Conservation (phyloP, 53 echinoderm and acorn worm genomes). For the Hippasteria phrygiana region DNA sequence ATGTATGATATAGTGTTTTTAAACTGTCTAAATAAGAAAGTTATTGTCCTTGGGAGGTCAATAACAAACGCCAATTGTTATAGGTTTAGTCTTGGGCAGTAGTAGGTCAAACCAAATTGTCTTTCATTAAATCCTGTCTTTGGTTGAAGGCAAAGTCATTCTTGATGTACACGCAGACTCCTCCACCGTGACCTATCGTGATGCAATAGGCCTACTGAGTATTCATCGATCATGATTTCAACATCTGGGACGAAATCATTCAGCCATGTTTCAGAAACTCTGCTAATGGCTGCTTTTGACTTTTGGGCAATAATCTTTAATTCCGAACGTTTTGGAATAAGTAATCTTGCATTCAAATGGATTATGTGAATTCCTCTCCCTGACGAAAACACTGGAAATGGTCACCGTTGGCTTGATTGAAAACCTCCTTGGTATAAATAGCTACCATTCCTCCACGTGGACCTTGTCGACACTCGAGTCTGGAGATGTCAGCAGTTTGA, state of each 20-base stretch:
- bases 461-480: neutral
- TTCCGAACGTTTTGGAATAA: slow-evolving; percentile 58
- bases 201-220: slow-evolving; percentile 21
- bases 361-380: slow-evolving; percentile 32
- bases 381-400: neutral
- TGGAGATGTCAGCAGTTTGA: neutral
- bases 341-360: slow-evolving; percentile 37
- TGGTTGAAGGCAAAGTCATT: slow-evolving; percentile 30
- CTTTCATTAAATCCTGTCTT: slow-evolving; percentile 24
- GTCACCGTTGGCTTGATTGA: neutral
- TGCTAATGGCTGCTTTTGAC: slow-evolving; percentile 53
- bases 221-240: slow-evolving; percentile 42
- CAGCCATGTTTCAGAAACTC: slow-evolving; percentile 70
- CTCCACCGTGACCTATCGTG: slow-evolving; percentile 36
- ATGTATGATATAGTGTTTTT: slow-evolving; percentile 27
- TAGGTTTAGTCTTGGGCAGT: slow-evolving; percentile 38
- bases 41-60: slow-evolving; percentile 46
- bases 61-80: slow-evolving; percentile 34
- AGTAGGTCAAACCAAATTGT: slow-evolving; percentile 41
- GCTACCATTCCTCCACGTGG: neutral
- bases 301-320: slow-evolving; percentile 38
- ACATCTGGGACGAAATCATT: slow-evolving; percentile 54
- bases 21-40: slow-evolving; percentile 38
- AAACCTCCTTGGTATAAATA: neutral
- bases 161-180: slow-evolving; percentile 37